Evolutionary conservation across 2,888 invertebrate genomes (phyloP), one percentile per base, ranked within the genome.

Genomic region (Rhogogaster chlorosoma): DNA sequence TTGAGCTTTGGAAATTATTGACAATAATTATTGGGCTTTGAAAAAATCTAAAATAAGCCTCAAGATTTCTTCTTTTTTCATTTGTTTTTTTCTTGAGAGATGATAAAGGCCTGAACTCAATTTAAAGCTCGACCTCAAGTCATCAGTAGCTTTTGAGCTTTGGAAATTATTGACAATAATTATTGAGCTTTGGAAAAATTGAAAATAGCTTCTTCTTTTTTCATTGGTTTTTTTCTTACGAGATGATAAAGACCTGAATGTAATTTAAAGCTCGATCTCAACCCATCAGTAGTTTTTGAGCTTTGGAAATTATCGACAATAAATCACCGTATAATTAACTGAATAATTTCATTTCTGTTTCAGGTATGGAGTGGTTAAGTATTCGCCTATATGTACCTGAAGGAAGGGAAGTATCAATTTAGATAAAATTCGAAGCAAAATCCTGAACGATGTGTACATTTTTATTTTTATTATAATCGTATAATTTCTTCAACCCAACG

Each of bases 371-470:
- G 42, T 45, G 45, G 45, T 42, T 45, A 26, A 45, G 12, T 45
- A 42, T 75, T 45, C 26, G 10, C 22, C 9, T 73, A 18, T 45
- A 42, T 26, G 26, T 45, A 75, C 45, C 45, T 15, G 26, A 22
- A 57, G 18, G 26, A 22, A 26, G 75, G 75, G 75, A 75, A 75
- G 75, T 75, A 75, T 22, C 45, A 22, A 26, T n/a, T 10, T 2
- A 75, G 7, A 75, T 75, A 26, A 75, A 75, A 26, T 75, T 26
- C 45, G 45, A 75, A 75, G 75, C 75, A 75, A 45, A 75, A 75
- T 75, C 75, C 75, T 75, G 75, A 7, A 36, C 6, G 15, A 36
- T 70, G 7, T 36, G 70, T n/a, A 70, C 7, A 57, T 22, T 53
- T 10, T 10, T 45, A 45, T 45, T 53, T n/a, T 0, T n/a, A 15